Percentiles rank a stretch among this genome's conserved stretches.
Evolutionary conservation across 2,113 vertebrate species (phyloP).

Genomic region (Marcusenius ussheri): DNA sequence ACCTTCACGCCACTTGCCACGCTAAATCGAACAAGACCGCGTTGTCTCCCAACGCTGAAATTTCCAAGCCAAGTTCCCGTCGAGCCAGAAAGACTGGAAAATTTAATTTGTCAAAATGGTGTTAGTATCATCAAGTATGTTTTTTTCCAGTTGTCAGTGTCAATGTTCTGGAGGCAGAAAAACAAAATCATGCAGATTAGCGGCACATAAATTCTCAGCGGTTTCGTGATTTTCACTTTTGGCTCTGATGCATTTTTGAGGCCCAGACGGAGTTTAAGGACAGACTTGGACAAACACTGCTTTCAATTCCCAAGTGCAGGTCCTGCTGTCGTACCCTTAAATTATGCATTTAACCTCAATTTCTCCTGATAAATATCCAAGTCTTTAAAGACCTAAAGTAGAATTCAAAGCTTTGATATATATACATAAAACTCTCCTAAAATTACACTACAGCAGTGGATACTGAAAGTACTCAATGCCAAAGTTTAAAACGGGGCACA

Average conservation of each 20-base stretch:
- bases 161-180: neutral
- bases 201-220: neutral
- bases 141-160: neutral
- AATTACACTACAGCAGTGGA: neutral
- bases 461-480: neutral
- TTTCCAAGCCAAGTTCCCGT: neutral
- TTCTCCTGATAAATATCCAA: neutral
- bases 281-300: neutral
- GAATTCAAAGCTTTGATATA: neutral
- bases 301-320: neutral
- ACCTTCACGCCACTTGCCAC: neutral
- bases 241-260: neutral
- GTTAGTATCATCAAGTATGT: neutral
- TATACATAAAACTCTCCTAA: neutral
- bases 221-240: neutral
- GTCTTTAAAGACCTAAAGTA: neutral
- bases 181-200: neutral
- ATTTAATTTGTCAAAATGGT: neutral
- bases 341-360: neutral
- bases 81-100: constrained; percentile 2
- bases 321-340: neutral
- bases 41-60: neutral
- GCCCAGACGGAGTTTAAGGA: neutral
- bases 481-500: neutral
- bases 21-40: neutral